A percentile compares a stretch with the other conserved stretches of the same genome.
These are phyloP conservation scores for Geopemphigus sp. DNA, from an alignment of 1,140 invertebrate species.

Conservation along the genomic window DNA sequence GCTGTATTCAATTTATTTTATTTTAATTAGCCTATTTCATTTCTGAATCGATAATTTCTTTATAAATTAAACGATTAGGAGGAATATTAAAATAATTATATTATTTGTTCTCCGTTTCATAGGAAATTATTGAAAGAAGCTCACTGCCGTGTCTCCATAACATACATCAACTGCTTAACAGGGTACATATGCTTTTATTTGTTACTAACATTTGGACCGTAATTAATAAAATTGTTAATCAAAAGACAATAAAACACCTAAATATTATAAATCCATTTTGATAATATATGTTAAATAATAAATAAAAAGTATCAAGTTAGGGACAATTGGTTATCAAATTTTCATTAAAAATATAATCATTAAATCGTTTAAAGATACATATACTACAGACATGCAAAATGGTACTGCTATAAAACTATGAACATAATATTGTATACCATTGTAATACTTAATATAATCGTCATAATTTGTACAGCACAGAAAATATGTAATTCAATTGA, in stretches of 20 bases:
- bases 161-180: slow-evolving; percentile 50
- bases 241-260: slow-evolving; percentile 15
- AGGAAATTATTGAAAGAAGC: slow-evolving; percentile 50
- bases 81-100: slow-evolving; percentile 40
- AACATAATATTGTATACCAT: background rate
- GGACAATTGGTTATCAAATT: background rate
- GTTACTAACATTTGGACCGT: slow-evolving; percentile 42
- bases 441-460: background rate
- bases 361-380: background rate
- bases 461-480: background rate
- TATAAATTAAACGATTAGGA: slow-evolving; percentile 16
- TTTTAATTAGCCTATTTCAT: background rate
- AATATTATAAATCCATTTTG: background rate
- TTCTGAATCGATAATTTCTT: background rate
- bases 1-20: no score
- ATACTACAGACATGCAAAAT: background rate
- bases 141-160: slow-evolving; percentile 49
- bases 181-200: slow-evolving; percentile 50
- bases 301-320: background rate
- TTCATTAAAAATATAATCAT: background rate
- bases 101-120: slow-evolving; percentile 44
- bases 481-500: slow-evolving; percentile 9
- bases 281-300: background rate
- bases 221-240: slow-evolving; percentile 20
- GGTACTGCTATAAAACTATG: background rate